Conservation (phyloP, 1,140 invertebrate genomes). For the Hycleus cichorii region DNA sequence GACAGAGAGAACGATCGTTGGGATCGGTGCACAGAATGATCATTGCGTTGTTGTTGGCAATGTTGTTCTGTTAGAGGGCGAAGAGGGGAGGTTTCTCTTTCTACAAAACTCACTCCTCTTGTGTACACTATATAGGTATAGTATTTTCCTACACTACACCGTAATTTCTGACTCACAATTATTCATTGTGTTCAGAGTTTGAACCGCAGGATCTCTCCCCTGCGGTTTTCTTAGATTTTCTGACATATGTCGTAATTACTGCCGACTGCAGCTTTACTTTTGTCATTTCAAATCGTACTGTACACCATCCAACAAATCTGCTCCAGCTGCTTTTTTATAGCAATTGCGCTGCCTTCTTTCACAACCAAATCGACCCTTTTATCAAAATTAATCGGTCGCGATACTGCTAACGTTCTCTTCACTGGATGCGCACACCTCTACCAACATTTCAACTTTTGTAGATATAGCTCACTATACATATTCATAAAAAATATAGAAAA, state of each 20-base stretch:
- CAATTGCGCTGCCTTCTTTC: not conserved
- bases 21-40: conserved; percentile 8
- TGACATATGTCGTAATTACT: conserved; percentile 27
- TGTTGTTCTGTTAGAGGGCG: conserved; percentile 2
- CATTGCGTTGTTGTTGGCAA: conserved; percentile 11
- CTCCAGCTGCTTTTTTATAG: conserved; percentile 14
- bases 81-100: too few relatives aligned
- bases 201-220: conserved; percentile 23
- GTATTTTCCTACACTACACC: conserved; percentile 10
- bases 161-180: conserved; percentile 22
- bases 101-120: too few relatives aligned
- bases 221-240: conserved; percentile 26
- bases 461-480: too few relatives aligned
- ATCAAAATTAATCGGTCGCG: too few relatives aligned
- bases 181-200: conserved; percentile 17
- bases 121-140: too few relatives aligned
- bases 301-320: not conserved
- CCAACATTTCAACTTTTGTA: too few relatives aligned
- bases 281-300: conserved; percentile 9
- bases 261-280: conserved; percentile 14
- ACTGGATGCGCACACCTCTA: too few relatives aligned
- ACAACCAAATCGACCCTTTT: too few relatives aligned
- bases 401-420: too few relatives aligned
- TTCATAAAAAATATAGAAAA: too few relatives aligned
- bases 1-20: conserved; percentile 17